Percentiles rank a stretch among this genome's conserved stretches.
Conservation (phyloP, 2,113 vertebrate genomes). For the Oxygymnocypris stewartii region DNA sequence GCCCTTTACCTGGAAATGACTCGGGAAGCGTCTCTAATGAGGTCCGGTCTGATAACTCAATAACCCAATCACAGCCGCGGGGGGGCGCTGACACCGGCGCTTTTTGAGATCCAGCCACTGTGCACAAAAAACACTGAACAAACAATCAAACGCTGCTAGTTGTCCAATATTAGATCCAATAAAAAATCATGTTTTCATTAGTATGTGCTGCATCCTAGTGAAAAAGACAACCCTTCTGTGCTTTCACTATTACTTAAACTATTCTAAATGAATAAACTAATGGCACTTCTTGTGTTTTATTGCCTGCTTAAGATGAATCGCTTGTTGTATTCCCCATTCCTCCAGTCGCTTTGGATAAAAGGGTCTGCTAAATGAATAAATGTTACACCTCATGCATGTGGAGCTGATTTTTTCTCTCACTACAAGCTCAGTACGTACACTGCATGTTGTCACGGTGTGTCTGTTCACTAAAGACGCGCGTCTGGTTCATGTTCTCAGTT, state of each 20-base stretch:
- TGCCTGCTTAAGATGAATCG: no score
- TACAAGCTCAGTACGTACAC: background rate
- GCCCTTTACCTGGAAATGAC: constrained; percentile 61
- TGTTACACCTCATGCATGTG: background rate
- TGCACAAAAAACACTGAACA: background rate
- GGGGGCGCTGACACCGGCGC: background rate
- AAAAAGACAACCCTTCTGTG: no score
- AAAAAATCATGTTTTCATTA: no score
- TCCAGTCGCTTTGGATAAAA: background rate
- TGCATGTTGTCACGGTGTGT: background rate
- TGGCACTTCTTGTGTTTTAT: no score
- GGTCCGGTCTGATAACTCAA: constrained; percentile 63
- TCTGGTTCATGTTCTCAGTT: constrained; percentile 71
- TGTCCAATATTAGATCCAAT: background rate
- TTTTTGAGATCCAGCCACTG: background rate
- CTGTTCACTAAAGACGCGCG: background rate
- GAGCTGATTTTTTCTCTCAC: background rate
- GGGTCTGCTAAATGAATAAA: background rate
- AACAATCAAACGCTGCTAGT: background rate
- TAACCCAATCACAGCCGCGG: constrained; percentile 19
- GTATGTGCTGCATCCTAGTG: no score
- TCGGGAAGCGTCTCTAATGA: constrained; percentile 63
- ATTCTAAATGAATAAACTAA: no score
- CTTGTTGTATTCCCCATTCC: background rate
- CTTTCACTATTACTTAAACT: no score